These are phyloP conservation scores for Punctoribates punctum DNA, from an alignment of 2,888 invertebrate species.

Conservation along the genomic window DNA sequence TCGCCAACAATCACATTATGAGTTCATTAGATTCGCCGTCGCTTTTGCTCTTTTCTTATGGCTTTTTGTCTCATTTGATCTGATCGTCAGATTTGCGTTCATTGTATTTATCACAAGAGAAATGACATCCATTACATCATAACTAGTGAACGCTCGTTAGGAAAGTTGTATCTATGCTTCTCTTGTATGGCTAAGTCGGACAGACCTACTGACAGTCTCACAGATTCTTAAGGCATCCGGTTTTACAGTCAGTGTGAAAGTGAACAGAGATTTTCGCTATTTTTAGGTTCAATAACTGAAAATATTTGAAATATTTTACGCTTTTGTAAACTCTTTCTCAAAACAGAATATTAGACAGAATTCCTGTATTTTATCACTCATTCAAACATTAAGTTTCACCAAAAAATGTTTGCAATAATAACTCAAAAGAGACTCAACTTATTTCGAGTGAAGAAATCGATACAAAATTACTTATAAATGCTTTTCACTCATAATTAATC, in stretches of 20 bases:
- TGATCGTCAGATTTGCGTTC: constrained; percentile 10
- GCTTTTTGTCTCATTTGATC: background rate
- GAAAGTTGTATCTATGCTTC: background rate
- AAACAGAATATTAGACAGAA: background rate
- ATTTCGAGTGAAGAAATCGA: too few relatives aligned
- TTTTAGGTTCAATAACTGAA: constrained; percentile 2
- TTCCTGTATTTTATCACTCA: background rate
- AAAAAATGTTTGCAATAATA: background rate
- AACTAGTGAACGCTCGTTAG: background rate
- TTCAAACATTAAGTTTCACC: background rate
- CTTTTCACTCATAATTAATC: too few relatives aligned
- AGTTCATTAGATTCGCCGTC: constrained; percentile 21
- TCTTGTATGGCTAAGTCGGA: background rate
- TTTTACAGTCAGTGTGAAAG: background rate
- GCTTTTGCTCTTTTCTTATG: constrained; percentile 6
- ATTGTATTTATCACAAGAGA: background rate
- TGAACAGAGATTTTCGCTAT: constrained; percentile 1
- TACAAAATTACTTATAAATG: too few relatives aligned
- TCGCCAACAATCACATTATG: constrained; percentile 12
- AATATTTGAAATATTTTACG: background rate
- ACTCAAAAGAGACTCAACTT: too few relatives aligned
- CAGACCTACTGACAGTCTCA: background rate
- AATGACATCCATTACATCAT: background rate
- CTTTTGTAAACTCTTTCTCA: constrained; percentile 2
- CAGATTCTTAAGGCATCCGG: background rate